Evolutionary conservation across 2,113 vertebrate genomes (phyloP), one percentile per base, ranked within the genome.

Genomic region (Otis tarda): DNA sequence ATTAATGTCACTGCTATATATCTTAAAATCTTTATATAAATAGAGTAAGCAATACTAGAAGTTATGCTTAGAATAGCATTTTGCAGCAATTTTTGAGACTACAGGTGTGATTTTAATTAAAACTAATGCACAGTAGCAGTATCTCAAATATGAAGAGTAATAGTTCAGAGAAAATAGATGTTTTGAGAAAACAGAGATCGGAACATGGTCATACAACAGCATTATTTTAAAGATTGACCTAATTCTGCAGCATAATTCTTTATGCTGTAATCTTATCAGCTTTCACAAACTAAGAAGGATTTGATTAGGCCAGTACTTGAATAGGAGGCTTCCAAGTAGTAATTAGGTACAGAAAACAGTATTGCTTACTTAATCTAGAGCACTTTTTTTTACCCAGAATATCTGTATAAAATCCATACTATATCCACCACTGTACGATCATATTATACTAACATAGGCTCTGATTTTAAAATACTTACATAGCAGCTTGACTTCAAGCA

Each of bases 281-380:
- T 96, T 79, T 80, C 45, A 70, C 70, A 67, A 91, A 80, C 77
- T 94, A 94, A 96, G 95, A 87, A 94, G 94, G 94, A 95, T 97
- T 95, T 96, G 63, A 59, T 68, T 91, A 91, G 86, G 70, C 55
- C 49, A 76, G 31, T 57, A 61, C 22, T 84, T 75, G 57, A 75
- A n/a, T 33, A 81, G 71, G 60, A 95, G 69, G 70, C 65, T 87
- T 96, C n/a, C 45, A 78, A 53, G 61, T 88, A 95, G 88, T 81
- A 90, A 73, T 74, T 64, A 89, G 35, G 67, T 91, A 39, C 74
- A 79, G 76, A 70, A 78, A 71, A 18, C 39, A 73, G 10, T 75
- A 49, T 78, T 93, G 41, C 59, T 78, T 86, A 33, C 87, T 84
- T 84, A 73, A n/a, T 84, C 21, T 69, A 49, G 61, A 64, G 55